Evolutionary conservation across 2,888 invertebrate genomes (phyloP).

Genomic region (Arctia plantaginis): DNA sequence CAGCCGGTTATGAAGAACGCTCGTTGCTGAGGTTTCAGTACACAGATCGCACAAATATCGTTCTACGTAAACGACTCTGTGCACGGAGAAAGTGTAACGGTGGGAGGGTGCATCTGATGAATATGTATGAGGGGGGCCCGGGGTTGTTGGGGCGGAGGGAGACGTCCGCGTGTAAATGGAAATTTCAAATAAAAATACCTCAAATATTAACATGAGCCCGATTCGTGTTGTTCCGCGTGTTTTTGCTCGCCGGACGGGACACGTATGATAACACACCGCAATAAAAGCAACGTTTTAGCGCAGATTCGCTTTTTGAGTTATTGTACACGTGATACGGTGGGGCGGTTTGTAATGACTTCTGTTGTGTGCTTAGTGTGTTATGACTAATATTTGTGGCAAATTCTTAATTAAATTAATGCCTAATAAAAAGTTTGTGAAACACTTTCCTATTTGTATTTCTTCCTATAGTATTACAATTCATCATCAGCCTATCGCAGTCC

Average conservation of each 20-base stretch:
- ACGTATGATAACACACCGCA: conserved; percentile 74
- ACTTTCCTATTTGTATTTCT: background rate
- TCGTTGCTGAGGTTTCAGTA: conserved; percentile 69
- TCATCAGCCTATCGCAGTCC: too few species aligned
- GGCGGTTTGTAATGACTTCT: conserved; percentile 44
- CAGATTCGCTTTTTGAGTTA: conserved; percentile 61
- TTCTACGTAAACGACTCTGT: conserved; percentile 57
- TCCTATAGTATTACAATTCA: too few species aligned
- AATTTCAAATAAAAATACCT: conserved; percentile 87
- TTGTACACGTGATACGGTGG: conserved; percentile 48
- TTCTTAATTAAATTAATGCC: background rate
- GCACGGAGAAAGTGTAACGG: conserved; percentile 80
- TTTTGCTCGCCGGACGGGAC: conserved; percentile 64
- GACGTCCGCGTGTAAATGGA: conserved; percentile 81
- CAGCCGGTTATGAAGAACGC: conserved; percentile 54
- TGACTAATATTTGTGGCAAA: background rate
- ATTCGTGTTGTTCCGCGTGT: conserved; percentile 82
- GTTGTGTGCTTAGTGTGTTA: conserved; percentile 3
- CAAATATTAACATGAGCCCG: conserved; percentile 86
- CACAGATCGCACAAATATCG: conserved; percentile 68
- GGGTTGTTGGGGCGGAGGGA: conserved; percentile 45
- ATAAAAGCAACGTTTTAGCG: conserved; percentile 58
- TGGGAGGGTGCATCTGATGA: conserved; percentile 87
- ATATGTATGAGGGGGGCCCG: conserved; percentile 87
- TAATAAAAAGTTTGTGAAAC: background rate